Base-by-base conservation (phyloP, 2,113 vertebrate genomes). In the Larimichthys crocea region DNA sequence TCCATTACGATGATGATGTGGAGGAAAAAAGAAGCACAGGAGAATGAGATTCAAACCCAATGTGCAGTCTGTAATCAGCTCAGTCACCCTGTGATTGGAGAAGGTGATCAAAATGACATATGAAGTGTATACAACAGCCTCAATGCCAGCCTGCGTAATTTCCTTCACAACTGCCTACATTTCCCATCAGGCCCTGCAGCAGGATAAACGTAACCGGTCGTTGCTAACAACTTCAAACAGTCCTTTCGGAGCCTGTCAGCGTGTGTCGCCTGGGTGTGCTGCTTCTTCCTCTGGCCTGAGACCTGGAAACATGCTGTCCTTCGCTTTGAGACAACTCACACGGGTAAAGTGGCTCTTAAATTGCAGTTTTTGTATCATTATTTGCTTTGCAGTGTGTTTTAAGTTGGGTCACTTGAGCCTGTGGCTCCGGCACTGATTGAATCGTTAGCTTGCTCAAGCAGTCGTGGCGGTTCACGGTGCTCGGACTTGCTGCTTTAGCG, bases 221-320 rank as follows among this genome's bases (percentile, higher is more conserved):
- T 76, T 67, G 73, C 77, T 42, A 63, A 57, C 62, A 71, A 74
- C 79, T 76, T 50, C 59, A 57, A 65, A 14, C 80, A 50, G 70
- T 59, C 42, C 26, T 60, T 69, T 42, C 7, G 1, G 57, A 63
- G 55, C 53, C 53, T 44, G 68, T 59, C 63, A 76, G 52, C 60
- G 14, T 49, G 76, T 82, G 79, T 60, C 19, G 52, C 16, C 44
- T 31, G 74, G 40, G 62, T 66, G 66, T 53, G 72, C 76, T 55
- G 60, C 77, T 55, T 76, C 76, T 67, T 60, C 72, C 15, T 46
- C 76, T 35, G 67, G 57, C 52, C 56, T 49, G 68, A 88, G 48
- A 80, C 35, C 80, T 87, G 67, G 40, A 82, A 91, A 76, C 76
- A 96, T 96, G 95, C 78, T 94, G 55, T 89, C 92, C 2, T 85